These are phyloP conservation scores for Myotis yumanensis DNA, from an alignment of 2,113 vertebrate genomes.

Conservation along the genomic window DNA sequence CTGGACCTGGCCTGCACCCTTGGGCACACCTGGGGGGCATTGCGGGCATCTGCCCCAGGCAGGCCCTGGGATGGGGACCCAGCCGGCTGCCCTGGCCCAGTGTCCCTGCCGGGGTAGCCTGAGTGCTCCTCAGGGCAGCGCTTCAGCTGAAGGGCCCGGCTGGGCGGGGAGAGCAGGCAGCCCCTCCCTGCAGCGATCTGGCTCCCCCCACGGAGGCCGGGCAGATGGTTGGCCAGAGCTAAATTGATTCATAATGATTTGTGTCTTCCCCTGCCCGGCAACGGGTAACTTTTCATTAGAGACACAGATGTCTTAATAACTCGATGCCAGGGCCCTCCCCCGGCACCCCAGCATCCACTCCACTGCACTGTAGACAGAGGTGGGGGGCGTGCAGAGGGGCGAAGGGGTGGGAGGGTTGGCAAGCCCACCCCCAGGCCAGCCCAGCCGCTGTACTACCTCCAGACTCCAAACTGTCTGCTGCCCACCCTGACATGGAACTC, in stretches of 20 bases:
- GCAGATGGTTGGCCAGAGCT: conserved; percentile 78
- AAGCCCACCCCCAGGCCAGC: background rate
- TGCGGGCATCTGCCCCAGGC: rapidly evolving
- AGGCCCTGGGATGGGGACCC: background rate
- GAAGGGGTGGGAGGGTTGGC: background rate
- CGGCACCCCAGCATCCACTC: conserved; percentile 44
- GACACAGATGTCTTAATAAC: conserved; percentile 81
- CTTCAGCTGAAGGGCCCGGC: background rate
- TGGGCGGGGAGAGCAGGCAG: background rate
- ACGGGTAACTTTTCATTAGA: conserved; percentile 83
- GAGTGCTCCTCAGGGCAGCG: background rate
- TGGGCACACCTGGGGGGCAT: background rate
- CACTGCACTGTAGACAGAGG: background rate
- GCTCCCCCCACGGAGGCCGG: conserved; percentile 41
- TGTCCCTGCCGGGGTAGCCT: background rate
- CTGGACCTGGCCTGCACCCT: background rate
- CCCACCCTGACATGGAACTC: too few relatives aligned
- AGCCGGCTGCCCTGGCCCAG: too few relatives aligned
- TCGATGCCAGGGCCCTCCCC: conserved; percentile 66
- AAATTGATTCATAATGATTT: conserved; percentile 85
- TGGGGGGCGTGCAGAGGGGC: background rate
- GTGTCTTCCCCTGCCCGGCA: conserved; percentile 77
- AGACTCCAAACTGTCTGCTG: background rate
- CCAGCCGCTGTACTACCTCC: background rate
- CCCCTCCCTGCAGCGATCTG: background rate